Evolutionary conservation across 1,140 invertebrate genomes (phyloP).

Genomic region (Sycophaga agraensis): DNA sequence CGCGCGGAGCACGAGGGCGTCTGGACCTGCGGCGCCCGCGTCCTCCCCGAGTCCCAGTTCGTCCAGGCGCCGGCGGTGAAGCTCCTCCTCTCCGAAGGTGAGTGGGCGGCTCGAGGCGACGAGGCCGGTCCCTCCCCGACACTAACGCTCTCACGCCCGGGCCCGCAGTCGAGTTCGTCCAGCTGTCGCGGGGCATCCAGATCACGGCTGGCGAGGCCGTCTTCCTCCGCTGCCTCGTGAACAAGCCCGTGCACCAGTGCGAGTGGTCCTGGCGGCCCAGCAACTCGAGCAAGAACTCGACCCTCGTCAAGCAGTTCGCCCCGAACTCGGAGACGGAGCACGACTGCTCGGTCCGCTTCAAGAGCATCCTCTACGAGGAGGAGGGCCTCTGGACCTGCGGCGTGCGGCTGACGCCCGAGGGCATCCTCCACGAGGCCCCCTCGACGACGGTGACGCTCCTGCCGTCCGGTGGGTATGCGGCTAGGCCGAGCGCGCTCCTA

Average conservation of each 20-base stretch:
- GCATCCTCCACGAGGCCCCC: constrained; percentile 49
- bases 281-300: constrained; percentile 46
- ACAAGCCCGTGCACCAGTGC: constrained; percentile 53
- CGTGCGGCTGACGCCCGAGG: constrained; percentile 45
- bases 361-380: constrained; percentile 53
- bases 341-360: constrained; percentile 55
- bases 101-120: neutral
- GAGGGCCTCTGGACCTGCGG: constrained; percentile 56
- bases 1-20: constrained; percentile 52
- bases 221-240: constrained; percentile 48
- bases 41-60: constrained; percentile 42
- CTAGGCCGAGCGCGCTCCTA: no score
- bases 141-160: no score
- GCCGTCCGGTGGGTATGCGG: constrained; percentile 43
- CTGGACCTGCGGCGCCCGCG: constrained; percentile 53
- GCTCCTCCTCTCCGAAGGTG: constrained; percentile 53
- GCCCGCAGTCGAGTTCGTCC: constrained; percentile 55
- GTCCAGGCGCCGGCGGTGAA: constrained; percentile 42
- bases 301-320: constrained; percentile 47
- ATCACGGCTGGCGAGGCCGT: constrained; percentile 53
- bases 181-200: constrained; percentile 52
- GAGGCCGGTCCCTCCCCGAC: no score
- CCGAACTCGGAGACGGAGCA: constrained; percentile 50
- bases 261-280: constrained; percentile 54
- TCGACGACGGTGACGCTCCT: constrained; percentile 50